phyloP scores from a whole-genome alignment of 2,888 invertebrate genomes.

The Lottia gigantea region DNA sequence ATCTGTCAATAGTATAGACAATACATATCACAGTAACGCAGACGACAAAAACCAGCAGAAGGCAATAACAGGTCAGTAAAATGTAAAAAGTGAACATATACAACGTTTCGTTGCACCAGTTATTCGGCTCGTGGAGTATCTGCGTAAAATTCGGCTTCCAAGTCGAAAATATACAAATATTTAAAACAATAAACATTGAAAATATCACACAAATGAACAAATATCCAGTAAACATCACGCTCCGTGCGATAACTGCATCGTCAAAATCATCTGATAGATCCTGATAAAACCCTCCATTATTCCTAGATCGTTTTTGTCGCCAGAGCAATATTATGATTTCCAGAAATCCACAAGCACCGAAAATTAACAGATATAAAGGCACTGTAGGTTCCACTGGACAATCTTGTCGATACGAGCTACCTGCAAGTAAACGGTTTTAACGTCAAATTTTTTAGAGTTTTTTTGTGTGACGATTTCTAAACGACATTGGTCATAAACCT shows the following conservation, averaged over 20 bases:
- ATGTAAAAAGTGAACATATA: conserved; percentile 1
- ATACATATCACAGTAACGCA: neutral
- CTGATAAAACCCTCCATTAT: conserved; percentile 64
- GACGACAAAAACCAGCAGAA: neutral
- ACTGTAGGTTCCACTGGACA: conserved; percentile 82
- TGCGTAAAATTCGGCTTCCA: neutral
- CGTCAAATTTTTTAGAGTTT: neutral
- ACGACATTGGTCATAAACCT: too few relatives aligned
- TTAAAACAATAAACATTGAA: neutral
- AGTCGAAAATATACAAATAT: neutral
- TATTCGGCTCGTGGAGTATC: neutral
- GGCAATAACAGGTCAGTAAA: neutral
- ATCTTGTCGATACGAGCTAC: conserved; percentile 81
- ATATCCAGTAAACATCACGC: neutral
- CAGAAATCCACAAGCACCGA: conserved; percentile 79
- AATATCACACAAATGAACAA: neutral
- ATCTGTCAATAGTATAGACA: neutral
- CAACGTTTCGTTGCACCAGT: conserved; percentile 5
- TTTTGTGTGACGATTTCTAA: too few relatives aligned
- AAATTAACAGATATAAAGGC: conserved; percentile 85
- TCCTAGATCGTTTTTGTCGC: conserved; percentile 76
- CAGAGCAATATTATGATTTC: conserved; percentile 74
- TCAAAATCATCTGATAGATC: conserved; percentile 81
- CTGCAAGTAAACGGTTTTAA: conserved; percentile 69
- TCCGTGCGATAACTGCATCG: conserved; percentile 73